phyloP scores from a whole-genome alignment of 1,140 invertebrate genomes.

The Drosophila miranda region DNA sequence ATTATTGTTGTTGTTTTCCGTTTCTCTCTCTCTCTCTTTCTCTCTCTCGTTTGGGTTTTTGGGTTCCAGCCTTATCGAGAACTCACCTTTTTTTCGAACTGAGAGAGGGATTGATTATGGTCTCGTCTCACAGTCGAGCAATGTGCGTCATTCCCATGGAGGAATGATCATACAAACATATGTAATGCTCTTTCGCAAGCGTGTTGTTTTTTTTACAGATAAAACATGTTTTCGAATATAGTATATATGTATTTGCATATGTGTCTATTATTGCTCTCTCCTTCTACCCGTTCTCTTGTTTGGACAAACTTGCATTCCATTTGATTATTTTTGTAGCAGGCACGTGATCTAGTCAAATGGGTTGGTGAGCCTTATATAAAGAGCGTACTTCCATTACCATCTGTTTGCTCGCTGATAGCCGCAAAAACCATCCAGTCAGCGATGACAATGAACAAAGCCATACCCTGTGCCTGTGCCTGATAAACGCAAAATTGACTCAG shows the following conservation, averaged over 20 bases:
- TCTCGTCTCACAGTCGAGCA: not conserved
- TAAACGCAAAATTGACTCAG: conserved; percentile 40
- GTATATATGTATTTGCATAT: not conserved
- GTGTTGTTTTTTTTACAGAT: not conserved
- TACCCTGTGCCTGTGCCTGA: conserved; percentile 10
- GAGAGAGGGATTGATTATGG: conserved; percentile 23
- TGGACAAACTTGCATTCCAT: not conserved
- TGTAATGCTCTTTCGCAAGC: not conserved
- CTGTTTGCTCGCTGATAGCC: conserved; percentile 36
- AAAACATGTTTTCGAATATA: conserved; percentile 24
- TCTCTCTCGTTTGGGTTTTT: conserved; percentile 1
- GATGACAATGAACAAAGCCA: conserved; percentile 25
- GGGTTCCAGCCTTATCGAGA: conserved; percentile 31
- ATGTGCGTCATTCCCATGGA: conserved; percentile 28
- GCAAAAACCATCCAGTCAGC: conserved; percentile 22
- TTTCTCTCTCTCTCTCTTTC: not conserved
- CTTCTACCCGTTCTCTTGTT: not conserved
- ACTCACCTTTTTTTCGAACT: conserved; percentile 15
- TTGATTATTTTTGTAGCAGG: not conserved
- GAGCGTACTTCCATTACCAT: conserved; percentile 29
- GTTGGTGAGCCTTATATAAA: conserved; percentile 6
- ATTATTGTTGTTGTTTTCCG: conserved; percentile 22
- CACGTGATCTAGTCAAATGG: conserved; percentile 32
- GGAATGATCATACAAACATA: not conserved
- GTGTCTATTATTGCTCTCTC: not conserved